Evolutionary conservation across 2,797 vertebrate species (phyloP).

Genomic region (Pantherophis alleghaniensis): DNA sequence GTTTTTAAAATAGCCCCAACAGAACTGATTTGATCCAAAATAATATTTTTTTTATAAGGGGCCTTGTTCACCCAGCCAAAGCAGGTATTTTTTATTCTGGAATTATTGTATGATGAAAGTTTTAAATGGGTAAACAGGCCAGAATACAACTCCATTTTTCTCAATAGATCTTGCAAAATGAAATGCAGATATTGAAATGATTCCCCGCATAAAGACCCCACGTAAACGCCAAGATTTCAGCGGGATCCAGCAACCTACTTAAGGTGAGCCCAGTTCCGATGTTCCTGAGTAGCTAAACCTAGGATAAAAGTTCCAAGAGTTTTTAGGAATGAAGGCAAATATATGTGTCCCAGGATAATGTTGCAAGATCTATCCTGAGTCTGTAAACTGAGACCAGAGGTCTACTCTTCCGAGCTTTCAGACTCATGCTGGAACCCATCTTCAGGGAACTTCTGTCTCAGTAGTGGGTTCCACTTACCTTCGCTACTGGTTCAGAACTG

Average conservation of each 20-base stretch:
- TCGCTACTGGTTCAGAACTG: no score
- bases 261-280: neutral
- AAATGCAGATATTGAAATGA: neutral
- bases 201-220: neutral
- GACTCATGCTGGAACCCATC: no score
- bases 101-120: neutral
- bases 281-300: neutral
- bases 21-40: neutral
- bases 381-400: no score
- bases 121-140: neutral
- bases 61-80: neutral
- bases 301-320: neutral
- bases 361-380: no score
- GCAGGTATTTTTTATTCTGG: neutral
- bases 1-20: neutral
- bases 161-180: neutral
- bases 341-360: no score
- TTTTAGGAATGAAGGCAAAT: neutral
- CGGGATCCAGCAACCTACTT: neutral
- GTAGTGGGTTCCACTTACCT: no score
- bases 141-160: neutral
- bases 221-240: neutral
- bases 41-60: neutral
- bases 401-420: no score
- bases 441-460: no score